Percentiles rank a stretch among this genome's conserved stretches.
Evolutionary conservation across 2,797 vertebrate species (phyloP).

Genomic region (Manis javanica): DNA sequence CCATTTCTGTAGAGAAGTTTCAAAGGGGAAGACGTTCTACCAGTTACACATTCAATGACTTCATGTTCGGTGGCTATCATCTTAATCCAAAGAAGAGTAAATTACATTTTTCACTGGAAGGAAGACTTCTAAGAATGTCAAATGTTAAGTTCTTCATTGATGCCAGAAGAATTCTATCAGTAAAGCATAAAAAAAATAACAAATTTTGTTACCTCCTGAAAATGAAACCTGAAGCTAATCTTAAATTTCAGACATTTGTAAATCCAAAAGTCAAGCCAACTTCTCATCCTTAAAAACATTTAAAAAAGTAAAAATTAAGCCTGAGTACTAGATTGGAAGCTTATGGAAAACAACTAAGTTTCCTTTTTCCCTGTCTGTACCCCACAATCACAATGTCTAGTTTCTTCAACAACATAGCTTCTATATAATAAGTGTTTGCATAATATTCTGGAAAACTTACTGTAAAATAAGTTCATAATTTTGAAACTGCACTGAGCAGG

Average conservation of each 20-base stretch:
- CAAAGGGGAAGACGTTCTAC: background rate
- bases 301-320: background rate
- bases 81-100: background rate
- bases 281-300: background rate
- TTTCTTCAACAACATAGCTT: background rate
- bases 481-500: background rate
- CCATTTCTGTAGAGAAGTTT: background rate
- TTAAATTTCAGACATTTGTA: slow-evolving; percentile 42
- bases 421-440: background rate
- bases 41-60: background rate
- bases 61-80: background rate
- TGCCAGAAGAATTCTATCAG: background rate
- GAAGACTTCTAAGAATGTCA: background rate
- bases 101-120: background rate
- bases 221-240: slow-evolving; percentile 9
- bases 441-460: background rate
- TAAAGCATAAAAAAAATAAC: background rate
- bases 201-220: background rate
- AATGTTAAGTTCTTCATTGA: slow-evolving; percentile 11
- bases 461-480: background rate
- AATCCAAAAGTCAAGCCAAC: background rate
- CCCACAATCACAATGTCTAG: background rate
- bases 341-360: background rate
- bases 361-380: background rate
- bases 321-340: background rate